These are phyloP conservation scores for Morpho helenor DNA, from an alignment of 2,888 invertebrate genomes.

Conservation along the genomic window DNA sequence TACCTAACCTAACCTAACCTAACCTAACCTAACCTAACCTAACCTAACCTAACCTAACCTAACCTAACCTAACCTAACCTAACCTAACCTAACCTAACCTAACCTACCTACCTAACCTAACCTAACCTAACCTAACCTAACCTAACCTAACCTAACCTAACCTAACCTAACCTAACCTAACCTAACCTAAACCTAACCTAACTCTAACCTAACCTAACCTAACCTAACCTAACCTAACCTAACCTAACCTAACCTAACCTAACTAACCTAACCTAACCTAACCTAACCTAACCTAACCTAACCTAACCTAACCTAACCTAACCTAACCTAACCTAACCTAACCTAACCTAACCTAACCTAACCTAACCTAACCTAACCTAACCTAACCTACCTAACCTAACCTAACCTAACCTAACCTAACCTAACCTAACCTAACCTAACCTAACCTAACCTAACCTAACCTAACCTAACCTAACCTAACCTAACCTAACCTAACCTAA, in stretches of 20 bases:
- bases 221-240: conserved; percentile 2
- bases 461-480: too few species aligned
- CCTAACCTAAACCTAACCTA: neutral
- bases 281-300: conserved; percentile 2
- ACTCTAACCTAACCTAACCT: conserved; percentile 1
- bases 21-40: conserved; percentile 12
- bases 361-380: too few species aligned
- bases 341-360: conserved; percentile 11
- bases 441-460: too few species aligned
- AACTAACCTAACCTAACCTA: conserved; percentile 12
- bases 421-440: too few species aligned
- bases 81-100: conserved; percentile 13
- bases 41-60: conserved; percentile 13
- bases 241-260: conserved; percentile 15
- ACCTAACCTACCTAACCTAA: too few species aligned
- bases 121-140: conserved; percentile 11
- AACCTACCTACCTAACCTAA: conserved; percentile 10
- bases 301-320: conserved; percentile 15
- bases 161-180: neutral
- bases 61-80: conserved; percentile 13
- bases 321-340: conserved; percentile 23
- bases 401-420: too few species aligned
- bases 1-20: conserved; percentile 11
- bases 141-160: conserved; percentile 1
- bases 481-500: too few species aligned